These are phyloP conservation scores for Dascyllus trimaculatus DNA, from an alignment of 2,113 vertebrate species.

Conservation along the genomic window DNA sequence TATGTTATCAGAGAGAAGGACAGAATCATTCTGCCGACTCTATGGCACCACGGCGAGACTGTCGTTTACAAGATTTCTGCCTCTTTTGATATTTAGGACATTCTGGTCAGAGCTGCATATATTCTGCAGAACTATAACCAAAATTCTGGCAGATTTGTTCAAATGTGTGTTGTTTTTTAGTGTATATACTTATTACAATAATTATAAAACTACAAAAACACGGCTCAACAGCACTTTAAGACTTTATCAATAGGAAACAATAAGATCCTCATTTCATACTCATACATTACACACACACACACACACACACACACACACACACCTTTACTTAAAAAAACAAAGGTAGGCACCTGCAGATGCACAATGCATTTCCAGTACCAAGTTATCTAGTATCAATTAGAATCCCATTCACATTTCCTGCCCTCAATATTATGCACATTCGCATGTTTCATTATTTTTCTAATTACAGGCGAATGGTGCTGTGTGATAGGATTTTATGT, in stretches of 20 bases:
- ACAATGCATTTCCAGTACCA: conserved; percentile 38
- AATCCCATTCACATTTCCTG: conserved; percentile 59
- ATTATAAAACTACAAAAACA: no score
- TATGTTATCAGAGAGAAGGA: conserved; percentile 48
- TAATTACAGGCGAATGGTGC: conserved; percentile 74
- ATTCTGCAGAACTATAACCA: neutral
- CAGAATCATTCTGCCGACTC: conserved; percentile 7
- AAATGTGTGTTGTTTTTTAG: no score
- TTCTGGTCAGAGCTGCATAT: neutral
- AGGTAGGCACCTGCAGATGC: conserved; percentile 7
- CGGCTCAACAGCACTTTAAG: no score
- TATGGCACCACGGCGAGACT: neutral
- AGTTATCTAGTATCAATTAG: conserved; percentile 60
- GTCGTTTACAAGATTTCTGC: neutral
- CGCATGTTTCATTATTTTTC: conserved; percentile 73
- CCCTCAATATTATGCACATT: conserved; percentile 61
- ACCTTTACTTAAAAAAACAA: conserved; percentile 13
- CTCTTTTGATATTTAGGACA: neutral
- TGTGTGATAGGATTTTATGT: conserved; percentile 76
- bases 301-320: neutral
- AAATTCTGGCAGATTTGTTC: neutral
- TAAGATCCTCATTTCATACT: neutral
- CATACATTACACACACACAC: neutral
- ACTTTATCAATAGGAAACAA: no score
- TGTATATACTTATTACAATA: no score